Percentiles rank a stretch among this genome's conserved stretches.
Evolutionary conservation across 2,888 invertebrate genomes (phyloP).

Genomic region (Halocaridina rubra): DNA sequence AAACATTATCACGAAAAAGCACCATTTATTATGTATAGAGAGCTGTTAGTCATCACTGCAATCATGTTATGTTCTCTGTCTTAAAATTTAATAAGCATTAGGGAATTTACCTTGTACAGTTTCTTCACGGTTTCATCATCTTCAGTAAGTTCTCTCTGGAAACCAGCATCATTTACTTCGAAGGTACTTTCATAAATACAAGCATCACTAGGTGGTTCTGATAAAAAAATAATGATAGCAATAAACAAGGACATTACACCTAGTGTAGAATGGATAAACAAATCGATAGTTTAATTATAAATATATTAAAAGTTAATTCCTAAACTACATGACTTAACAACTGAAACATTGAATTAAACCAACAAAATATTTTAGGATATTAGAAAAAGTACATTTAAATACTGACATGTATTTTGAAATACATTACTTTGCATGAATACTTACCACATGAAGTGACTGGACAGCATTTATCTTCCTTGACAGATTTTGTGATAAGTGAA

Average conservation of each 20-base stretch:
- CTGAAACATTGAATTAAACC: too few relatives aligned
- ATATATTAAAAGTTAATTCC: too few relatives aligned
- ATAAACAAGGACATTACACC: too few relatives aligned
- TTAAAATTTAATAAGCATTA: too few relatives aligned
- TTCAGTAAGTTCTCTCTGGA: slow-evolving; percentile 62
- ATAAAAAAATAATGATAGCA: slow-evolving; percentile 63
- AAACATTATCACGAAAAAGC: too few relatives aligned
- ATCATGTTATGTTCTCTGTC: too few relatives aligned
- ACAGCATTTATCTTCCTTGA: slow-evolving; percentile 73
- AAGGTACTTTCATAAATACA: slow-evolving; percentile 73
- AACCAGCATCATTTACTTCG: not conserved
- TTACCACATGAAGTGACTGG: slow-evolving; percentile 76
- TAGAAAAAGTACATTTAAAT: not conserved
- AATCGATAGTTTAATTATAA: too few relatives aligned
- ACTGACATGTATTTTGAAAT: not conserved
- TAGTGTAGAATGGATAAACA: too few relatives aligned
- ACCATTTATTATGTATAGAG: too few relatives aligned
- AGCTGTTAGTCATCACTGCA: too few relatives aligned
- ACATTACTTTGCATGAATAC: slow-evolving; percentile 61
- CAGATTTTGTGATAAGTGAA: slow-evolving; percentile 65
- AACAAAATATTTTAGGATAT: not conserved
- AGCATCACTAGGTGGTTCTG: slow-evolving; percentile 76
- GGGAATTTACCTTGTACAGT: slow-evolving; percentile 73
- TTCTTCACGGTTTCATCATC: slow-evolving; percentile 70
- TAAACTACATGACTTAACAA: too few relatives aligned